Conservation (phyloP, 30 jellyfish, hydroid and myxozoan species). For the Turritopsis dohrnii region DNA sequence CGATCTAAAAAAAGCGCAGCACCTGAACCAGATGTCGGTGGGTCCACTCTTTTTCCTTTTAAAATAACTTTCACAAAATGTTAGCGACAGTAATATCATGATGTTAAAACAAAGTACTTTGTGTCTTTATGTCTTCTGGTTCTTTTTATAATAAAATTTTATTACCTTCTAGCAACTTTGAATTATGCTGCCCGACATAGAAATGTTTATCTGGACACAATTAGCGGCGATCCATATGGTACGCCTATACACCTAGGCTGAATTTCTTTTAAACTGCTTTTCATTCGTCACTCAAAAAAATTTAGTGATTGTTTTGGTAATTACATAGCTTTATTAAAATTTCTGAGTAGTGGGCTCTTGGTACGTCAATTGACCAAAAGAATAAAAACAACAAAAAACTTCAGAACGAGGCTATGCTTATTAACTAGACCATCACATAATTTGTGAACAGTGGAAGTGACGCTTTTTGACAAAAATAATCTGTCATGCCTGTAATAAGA, state of each 20-base stretch:
- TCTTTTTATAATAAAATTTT: background rate
- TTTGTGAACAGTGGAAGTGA: no score
- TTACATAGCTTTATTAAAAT: no score
- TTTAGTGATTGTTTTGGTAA: no score
- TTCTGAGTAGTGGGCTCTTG: no score
- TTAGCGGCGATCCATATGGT: slow-evolving; percentile 91
- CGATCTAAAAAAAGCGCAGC: slow-evolving; percentile 29
- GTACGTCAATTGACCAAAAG: no score
- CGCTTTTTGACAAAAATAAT: no score
- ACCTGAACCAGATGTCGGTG: slow-evolving; percentile 38
- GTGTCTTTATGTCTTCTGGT: background rate
- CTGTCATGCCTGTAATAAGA: no score
- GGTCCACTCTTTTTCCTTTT: background rate
- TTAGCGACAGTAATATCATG: background rate
- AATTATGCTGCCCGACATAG: slow-evolving; percentile 85
- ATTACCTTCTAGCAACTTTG: slow-evolving; percentile 44
- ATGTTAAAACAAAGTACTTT: background rate
- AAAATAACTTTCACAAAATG: background rate
- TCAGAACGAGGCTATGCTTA: no score
- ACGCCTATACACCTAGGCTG: slow-evolving; percentile 13
- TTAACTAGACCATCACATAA: no score
- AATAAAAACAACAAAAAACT: no score
- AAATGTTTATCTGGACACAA: slow-evolving; percentile 57
- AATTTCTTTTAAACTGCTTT: no score
- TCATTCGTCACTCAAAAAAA: no score